phyloP scores from a whole-genome alignment of 1,140 invertebrate species.

The Ceratina australensis region DNA sequence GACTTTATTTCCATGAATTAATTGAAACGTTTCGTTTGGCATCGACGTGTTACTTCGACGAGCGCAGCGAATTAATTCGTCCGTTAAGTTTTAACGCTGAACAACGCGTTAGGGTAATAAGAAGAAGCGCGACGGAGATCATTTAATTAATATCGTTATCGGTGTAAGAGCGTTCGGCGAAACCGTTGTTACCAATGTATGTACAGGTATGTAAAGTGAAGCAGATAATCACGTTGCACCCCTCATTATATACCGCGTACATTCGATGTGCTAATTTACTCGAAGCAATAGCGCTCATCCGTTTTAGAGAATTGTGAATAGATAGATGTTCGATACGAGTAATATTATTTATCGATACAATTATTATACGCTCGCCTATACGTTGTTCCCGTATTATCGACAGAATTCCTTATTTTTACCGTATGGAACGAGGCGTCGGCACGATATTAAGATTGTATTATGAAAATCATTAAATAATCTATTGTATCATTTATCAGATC shows the following conservation, averaged over 20 bases:
- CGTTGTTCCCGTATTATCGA: conserved; percentile 17
- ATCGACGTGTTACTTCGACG: neutral
- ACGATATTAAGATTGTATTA: too few relatives aligned
- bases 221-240: neutral
- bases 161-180: neutral
- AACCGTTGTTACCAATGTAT: conserved; percentile 20
- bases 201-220: conserved; percentile 27
- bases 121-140: neutral
- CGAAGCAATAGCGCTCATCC: neutral
- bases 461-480: neutral
- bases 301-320: neutral
- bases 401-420: neutral
- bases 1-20: too few relatives aligned
- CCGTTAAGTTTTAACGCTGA: conserved; percentile 29
- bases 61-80: neutral
- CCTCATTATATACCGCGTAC: neutral
- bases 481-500: neutral
- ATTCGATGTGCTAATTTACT: neutral
- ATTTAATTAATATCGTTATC: conserved; percentile 10
- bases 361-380: neutral
- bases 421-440: neutral
- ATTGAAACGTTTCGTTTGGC: neutral
- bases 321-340: neutral
- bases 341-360: neutral
- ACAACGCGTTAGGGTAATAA: neutral